phyloP scores from a whole-genome alignment of 2,113 vertebrate species.

The Hucho hucho region DNA sequence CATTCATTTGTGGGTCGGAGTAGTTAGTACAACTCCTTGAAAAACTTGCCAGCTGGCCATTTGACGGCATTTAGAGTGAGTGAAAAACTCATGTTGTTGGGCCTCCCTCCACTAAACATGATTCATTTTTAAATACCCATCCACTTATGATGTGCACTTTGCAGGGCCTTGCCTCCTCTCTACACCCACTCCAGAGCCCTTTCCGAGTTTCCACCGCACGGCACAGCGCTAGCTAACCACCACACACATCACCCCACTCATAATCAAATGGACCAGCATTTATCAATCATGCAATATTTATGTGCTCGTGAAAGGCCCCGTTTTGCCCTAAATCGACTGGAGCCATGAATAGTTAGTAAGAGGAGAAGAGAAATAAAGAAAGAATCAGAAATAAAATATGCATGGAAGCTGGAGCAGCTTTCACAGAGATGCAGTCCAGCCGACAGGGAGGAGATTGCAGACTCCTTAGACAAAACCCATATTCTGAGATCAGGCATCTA shows the following conservation, averaged over 20 bases:
- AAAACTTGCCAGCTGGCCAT: constrained; percentile 62
- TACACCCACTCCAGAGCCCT: constrained; percentile 48
- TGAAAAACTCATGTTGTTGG: constrained; percentile 47
- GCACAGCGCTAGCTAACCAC: not conserved
- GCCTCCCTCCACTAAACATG: constrained; percentile 23
- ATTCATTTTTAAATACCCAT: constrained; percentile 58
- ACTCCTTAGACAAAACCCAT: not conserved
- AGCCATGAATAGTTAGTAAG: constrained; percentile 34
- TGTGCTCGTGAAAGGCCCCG: constrained; percentile 46
- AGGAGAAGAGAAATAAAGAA: not conserved
- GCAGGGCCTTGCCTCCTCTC: constrained; percentile 44
- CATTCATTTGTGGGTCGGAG: constrained; percentile 53
- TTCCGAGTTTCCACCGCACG: constrained; percentile 25
- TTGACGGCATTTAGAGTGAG: constrained; percentile 33
- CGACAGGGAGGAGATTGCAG: not conserved
- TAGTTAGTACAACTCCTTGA: constrained; percentile 46
- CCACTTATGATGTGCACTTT: constrained; percentile 60
- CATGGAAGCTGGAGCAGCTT: not conserved
- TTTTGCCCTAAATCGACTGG: constrained; percentile 34
- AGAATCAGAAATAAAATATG: not conserved
- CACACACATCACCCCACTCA: constrained; percentile 30
- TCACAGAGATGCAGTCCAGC: not conserved
- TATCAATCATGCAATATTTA: constrained; percentile 63
- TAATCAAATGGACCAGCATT: constrained; percentile 57
- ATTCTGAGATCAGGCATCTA: not conserved